These are phyloP conservation scores for Rhinophrynus dorsalis DNA, from an alignment of 2,797 vertebrate species.

Conservation along the genomic window DNA sequence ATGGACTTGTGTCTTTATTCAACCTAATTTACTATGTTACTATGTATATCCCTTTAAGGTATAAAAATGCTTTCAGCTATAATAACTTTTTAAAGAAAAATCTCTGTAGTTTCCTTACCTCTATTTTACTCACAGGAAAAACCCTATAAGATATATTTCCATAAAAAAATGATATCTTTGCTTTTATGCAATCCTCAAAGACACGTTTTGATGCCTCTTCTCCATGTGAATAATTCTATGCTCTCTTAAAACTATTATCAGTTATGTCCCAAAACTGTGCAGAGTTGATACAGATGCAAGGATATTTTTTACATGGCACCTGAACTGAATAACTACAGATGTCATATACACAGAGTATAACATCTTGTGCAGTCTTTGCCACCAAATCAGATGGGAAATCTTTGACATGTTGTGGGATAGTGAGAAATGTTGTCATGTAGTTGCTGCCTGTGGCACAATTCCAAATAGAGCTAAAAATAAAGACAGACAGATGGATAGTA, in stretches of 20 bases:
- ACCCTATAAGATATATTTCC: too few species aligned
- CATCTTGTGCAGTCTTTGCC: constrained; percentile 8
- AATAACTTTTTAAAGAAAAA: too few species aligned
- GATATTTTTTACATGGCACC: not conserved
- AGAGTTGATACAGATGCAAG: not conserved
- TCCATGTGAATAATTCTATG: not conserved
- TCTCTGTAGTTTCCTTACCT: too few species aligned
- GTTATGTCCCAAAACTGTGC: not conserved
- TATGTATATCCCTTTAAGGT: too few species aligned
- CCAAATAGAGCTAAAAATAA: constrained; percentile 33
- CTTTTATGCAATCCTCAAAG: too few species aligned
- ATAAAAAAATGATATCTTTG: too few species aligned
- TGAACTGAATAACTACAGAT: constrained; percentile 2
- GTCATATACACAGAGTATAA: constrained; percentile 7
- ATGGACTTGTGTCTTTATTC: too few species aligned
- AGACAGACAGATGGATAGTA: constrained; percentile 30
- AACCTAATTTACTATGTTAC: too few species aligned
- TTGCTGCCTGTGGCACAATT: constrained; percentile 24
- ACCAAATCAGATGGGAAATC: constrained; percentile 25
- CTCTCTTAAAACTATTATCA: not conserved
- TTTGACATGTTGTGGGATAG: constrained; percentile 37
- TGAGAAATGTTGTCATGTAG: constrained; percentile 26
- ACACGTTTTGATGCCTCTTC: too few species aligned
- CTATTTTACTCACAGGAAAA: too few species aligned
- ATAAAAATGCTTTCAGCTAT: too few species aligned